Evolutionary conservation across 2,888 invertebrate species (phyloP).

Genomic region (Brachyptera risi): DNA sequence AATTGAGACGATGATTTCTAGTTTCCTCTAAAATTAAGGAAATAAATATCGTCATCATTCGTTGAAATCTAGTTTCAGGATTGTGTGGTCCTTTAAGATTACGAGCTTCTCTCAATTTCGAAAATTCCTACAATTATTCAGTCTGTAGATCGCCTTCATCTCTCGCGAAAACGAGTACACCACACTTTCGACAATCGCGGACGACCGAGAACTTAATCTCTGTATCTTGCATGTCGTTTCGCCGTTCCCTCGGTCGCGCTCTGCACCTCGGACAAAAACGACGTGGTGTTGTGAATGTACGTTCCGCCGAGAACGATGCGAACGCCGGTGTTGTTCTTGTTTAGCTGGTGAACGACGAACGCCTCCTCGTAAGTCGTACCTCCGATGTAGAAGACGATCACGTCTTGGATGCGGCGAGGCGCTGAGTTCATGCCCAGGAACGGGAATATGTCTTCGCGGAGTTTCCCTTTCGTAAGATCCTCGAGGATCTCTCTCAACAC

Average conservation of each 20-base stretch:
- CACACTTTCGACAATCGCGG: too few relatives aligned
- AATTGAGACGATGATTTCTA: too few relatives aligned
- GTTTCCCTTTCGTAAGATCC: conserved; percentile 81
- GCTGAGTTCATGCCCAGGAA: conserved; percentile 60
- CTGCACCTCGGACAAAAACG: conserved; percentile 73
- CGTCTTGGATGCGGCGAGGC: conserved; percentile 72
- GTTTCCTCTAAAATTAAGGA: too few relatives aligned
- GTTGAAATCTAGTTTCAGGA: too few relatives aligned
- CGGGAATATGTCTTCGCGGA: conserved; percentile 84
- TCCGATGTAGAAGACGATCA: conserved; percentile 95
- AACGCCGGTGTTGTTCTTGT: conserved; percentile 66
- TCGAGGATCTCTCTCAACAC: conserved; percentile 84
- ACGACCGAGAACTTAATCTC: too few relatives aligned
- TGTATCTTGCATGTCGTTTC: conserved; percentile 49
- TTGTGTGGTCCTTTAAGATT: too few relatives aligned
- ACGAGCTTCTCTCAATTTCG: too few relatives aligned
- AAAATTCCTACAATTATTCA: too few relatives aligned
- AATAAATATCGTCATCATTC: too few relatives aligned
- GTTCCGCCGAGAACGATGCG: conserved; percentile 88
- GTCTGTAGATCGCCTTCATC: too few relatives aligned
- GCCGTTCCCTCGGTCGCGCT: conserved; percentile 62
- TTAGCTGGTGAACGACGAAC: conserved; percentile 74
- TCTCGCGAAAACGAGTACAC: too few relatives aligned
- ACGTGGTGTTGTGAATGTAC: conserved; percentile 80
- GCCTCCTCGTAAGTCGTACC: conserved; percentile 97